These are phyloP conservation scores for Lampropteryx suffumata DNA, from an alignment of 2,888 invertebrate genomes.

Conservation along the genomic window DNA sequence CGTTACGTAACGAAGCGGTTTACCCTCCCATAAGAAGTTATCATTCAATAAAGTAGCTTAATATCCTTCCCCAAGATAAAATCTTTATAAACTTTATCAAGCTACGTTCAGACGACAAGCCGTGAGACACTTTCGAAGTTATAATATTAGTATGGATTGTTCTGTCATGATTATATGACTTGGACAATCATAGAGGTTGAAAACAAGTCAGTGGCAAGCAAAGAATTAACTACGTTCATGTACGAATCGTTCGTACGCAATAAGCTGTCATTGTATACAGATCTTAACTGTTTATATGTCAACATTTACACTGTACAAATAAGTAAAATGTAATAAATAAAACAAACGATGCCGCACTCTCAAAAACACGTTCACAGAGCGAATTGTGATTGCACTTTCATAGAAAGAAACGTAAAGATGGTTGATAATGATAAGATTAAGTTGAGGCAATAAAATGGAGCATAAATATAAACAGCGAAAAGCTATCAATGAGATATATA, in stretches of 20 bases:
- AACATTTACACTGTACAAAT: constrained; percentile 31
- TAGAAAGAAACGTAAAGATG: constrained; percentile 40
- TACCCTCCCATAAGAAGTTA: no score
- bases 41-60: no score
- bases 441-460: constrained; percentile 24
- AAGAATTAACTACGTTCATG: constrained; percentile 23
- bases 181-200: no score
- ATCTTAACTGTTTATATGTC: constrained; percentile 24
- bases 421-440: constrained; percentile 46
- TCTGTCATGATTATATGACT: no score
- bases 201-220: constrained; percentile 20
- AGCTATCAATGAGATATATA: constrained; percentile 28
- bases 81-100: no score
- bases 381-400: constrained; percentile 40
- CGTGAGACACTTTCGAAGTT: no score
- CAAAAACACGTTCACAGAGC: constrained; percentile 44
- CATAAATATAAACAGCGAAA: constrained; percentile 20
- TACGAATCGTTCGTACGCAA: constrained; percentile 25
- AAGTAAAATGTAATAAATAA: constrained; percentile 29
- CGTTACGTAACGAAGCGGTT: no score
- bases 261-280: constrained; percentile 24
- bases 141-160: no score
- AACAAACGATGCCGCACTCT: constrained; percentile 31
- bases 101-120: no score
- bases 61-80: no score